Evolutionary conservation across 2,113 vertebrate species (phyloP), one percentile per base, ranked within the genome.

Genomic region (Neodontobutis hainanensis): DNA sequence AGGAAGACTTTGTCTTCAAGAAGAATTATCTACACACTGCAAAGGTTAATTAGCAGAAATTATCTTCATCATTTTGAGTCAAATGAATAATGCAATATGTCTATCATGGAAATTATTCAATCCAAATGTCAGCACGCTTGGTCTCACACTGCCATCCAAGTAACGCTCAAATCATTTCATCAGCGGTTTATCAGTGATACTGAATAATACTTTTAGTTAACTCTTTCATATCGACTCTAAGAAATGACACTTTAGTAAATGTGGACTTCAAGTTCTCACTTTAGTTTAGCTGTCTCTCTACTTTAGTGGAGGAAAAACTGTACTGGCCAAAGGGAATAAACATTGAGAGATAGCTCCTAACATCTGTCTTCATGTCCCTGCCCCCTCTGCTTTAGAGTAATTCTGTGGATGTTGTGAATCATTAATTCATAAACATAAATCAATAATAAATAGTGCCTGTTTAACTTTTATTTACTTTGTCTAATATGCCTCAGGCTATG

Each of bases 21-120:
- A 44, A 48, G 7, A 56, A 57, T 49, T 35, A 71, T 49, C 11
- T 12, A 61, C 34, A 34, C 47, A 42, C 15, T 45, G 15, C 12
- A 45, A 68, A 58, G 49, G 59, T 74, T 49, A 67, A 68, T 67
- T 49, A 38, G 27, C 45, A 44, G 32, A 49, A 49, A 58, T 44
- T 11, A 68, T 42, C 42, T 32, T 16, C 15, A 61, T 57, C 34
- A 36, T 59, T 65, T 60, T 27, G 43, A 48, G 59, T 68, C 27
- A 40, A 9, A 68, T 68, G 51, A 63, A 63, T 63, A 56, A 75
- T 58, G 40, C 57, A 63, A 59, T 14, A 6, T 50, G 32, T 15
- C 36, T 14, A 35, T 32, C 59, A 42, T 11, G 46, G 15, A 62
- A 58, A 61, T 40, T 45, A 74, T 52, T 63, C 43, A 57, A 45